Conservation (phyloP, 2,797 vertebrate genomes). For the Margarornis squamiger region DNA sequence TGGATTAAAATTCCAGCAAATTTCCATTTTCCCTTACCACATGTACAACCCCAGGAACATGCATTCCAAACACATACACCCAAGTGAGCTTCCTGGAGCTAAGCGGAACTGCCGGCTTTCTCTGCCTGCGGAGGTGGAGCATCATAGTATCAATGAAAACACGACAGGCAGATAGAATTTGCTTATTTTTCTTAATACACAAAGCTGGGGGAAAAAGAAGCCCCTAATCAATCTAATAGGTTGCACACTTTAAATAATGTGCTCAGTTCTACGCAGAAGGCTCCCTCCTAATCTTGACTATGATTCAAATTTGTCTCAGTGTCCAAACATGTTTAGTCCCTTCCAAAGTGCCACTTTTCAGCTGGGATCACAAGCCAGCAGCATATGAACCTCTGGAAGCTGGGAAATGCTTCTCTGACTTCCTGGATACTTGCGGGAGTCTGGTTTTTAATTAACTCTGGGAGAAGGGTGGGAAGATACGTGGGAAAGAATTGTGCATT, state of each 20-base stretch:
- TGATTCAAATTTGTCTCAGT: background rate
- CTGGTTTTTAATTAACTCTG: background rate
- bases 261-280: background rate
- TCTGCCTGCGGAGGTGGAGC: background rate
- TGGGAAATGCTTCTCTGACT: background rate
- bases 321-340: background rate
- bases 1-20: background rate
- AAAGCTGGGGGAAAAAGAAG: background rate
- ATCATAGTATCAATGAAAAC: rapidly evolving
- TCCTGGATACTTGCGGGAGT: background rate
- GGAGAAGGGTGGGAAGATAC: background rate
- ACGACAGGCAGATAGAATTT: rapidly evolving
- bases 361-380: background rate
- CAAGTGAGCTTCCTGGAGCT: background rate
- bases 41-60: rapidly evolving
- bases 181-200: background rate
- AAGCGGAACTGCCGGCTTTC: background rate
- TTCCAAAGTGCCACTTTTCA: background rate
- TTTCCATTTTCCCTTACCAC: background rate
- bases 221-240: background rate
- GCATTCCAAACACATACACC: background rate
- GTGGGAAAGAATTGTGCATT: background rate
- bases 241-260: background rate
- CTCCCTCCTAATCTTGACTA: background rate
- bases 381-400: background rate